phyloP scores from a whole-genome alignment of 2,113 vertebrate genomes.

The Carettochelys insculpta region DNA sequence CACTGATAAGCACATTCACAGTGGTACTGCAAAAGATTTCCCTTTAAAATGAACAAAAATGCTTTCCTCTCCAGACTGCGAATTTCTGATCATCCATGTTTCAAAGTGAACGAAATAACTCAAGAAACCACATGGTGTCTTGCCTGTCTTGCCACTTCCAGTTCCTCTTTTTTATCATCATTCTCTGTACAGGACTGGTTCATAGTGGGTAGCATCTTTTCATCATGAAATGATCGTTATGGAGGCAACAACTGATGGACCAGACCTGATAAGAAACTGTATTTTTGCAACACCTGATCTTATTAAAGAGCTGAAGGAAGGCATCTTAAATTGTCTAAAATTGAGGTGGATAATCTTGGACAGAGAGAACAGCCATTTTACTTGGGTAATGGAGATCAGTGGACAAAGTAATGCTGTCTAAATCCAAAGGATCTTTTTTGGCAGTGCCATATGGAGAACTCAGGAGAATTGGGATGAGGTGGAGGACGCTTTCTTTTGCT shows the following conservation, averaged over 20 bases:
- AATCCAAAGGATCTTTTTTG: background rate
- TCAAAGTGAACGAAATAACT: background rate
- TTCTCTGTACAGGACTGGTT: background rate
- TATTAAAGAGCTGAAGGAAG: slow-evolving; percentile 8
- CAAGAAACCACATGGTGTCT: background rate
- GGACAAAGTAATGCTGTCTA: background rate
- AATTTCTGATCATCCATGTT: background rate
- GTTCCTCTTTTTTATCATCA: background rate
- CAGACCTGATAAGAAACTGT: background rate
- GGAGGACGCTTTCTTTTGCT: background rate
- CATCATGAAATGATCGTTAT: background rate
- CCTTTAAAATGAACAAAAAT: background rate
- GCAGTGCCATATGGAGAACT: background rate
- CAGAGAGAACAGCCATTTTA: background rate
- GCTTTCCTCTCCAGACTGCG: background rate
- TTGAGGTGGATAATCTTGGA: background rate
- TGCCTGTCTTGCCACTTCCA: background rate
- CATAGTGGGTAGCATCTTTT: slow-evolving; percentile 11
- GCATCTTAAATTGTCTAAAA: background rate
- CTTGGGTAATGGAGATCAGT: background rate
- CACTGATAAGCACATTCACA: background rate
- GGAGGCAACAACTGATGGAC: background rate
- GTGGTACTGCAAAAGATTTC: background rate
- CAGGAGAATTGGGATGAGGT: background rate
- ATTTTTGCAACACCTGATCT: background rate